Evolutionary conservation across 2,888 invertebrate genomes (phyloP), one percentile per base, ranked within the genome.

Genomic region (Metalampra italica): DNA sequence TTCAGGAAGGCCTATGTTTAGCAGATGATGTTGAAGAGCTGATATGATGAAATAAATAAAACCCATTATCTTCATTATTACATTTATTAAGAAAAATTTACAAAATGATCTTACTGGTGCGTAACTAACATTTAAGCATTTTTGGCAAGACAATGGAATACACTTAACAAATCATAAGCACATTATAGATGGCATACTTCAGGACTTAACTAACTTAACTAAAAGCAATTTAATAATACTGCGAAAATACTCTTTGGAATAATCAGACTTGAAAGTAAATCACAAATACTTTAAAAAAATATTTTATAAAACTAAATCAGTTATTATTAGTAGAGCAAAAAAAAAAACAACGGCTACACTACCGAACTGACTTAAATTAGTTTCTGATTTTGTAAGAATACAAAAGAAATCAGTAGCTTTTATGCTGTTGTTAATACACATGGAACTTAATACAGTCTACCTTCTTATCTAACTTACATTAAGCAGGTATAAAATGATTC

Each of bases 11-110:
- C n/a, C n/a, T n/a, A n/a, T n/a, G n/a, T n/a, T n/a, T n/a, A n/a
- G n/a, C n/a, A n/a, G n/a, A n/a, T n/a, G n/a, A n/a, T n/a, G n/a
- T n/a, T n/a, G n/a, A n/a, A 22, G 22, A 22, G 5, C 5, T 22
- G n/a, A n/a, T 22, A 2, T 22, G 5, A 22, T 5, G 37, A 47
- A 55, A 51, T 34, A 53, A 42, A 40, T 47, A 46, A 46, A 46
- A 46, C 14, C 15, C 9, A 22, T n/a, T 43, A 13, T 39, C 39
- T 49, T 74, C 69, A 75, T 71, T 74, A 73, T 78, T 75, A 80
- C 67, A 74, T 68, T 74, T 80, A 80, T 80, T 79, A 74, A 70
- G 76, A 68, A 75, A 60, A 75, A 77, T 76, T 77, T 82, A 81
- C 75, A 82, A 82, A 81, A 79, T 71, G 68, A 75, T 72, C 60